A percentile compares a stretch with the other conserved stretches of the same genome.
phyloP scores from a whole-genome alignment of 2,888 invertebrate species.

The Xanthia icteritia region DNA sequence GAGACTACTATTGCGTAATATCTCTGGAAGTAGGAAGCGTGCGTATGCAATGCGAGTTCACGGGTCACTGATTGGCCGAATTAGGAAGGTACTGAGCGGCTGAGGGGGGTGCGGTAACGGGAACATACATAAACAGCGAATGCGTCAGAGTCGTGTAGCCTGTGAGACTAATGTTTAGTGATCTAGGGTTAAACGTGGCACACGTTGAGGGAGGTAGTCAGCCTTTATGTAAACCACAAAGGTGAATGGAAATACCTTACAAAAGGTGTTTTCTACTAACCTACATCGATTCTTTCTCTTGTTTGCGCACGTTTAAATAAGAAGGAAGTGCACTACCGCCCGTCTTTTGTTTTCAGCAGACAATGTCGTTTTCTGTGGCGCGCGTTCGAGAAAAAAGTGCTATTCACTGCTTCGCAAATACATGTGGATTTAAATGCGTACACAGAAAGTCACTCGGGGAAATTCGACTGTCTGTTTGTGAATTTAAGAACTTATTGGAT shows the following conservation, averaged over 20 bases:
- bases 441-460: constrained; percentile 51
- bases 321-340: constrained; percentile 37
- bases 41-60: no score
- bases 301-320: constrained; percentile 46
- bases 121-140: no score
- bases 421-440: constrained; percentile 53
- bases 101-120: no score
- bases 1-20: no score
- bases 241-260: constrained; percentile 23
- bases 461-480: constrained; percentile 37
- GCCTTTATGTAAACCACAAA: not conserved
- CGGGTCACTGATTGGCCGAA: no score
- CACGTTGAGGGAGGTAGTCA: not conserved
- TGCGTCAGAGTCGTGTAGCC: no score
- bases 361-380: constrained; percentile 47
- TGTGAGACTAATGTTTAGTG: no score
- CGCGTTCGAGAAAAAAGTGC: constrained; percentile 36
- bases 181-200: no score
- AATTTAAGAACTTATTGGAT: constrained; percentile 34
- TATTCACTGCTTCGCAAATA: constrained; percentile 31
- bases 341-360: constrained; percentile 50
- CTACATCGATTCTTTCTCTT: constrained; percentile 45
- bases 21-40: no score
- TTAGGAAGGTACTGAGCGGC: no score
- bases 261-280: constrained; percentile 47